These are phyloP conservation scores for Drosophila aldrichi DNA, from an alignment of 2,888 invertebrate species.

Conservation along the genomic window DNA sequence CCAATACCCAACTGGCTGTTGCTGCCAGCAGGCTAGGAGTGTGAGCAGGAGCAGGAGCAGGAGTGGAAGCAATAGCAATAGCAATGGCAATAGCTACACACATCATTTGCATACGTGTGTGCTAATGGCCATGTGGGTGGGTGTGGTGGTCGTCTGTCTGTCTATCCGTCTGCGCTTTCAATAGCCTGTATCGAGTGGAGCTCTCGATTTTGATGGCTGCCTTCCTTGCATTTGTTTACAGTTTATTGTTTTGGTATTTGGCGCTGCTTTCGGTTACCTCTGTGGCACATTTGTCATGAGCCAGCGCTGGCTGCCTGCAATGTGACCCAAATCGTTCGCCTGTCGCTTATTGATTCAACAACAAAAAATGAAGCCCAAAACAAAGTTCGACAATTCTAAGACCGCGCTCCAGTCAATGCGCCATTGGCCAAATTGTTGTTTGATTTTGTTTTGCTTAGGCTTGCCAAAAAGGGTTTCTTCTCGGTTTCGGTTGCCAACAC, in stretches of 20 bases:
- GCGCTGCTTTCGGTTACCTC: conserved; percentile 74
- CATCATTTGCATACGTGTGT: conserved; percentile 58
- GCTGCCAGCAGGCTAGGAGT: conserved; percentile 2
- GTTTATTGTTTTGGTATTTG: conserved; percentile 74
- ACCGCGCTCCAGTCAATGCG: conserved; percentile 46
- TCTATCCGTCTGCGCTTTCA: conserved; percentile 31
- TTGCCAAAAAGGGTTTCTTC: conserved; percentile 55
- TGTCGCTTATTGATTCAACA: conserved; percentile 85
- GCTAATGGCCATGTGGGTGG: conserved; percentile 8
- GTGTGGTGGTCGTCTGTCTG: conserved; percentile 8
- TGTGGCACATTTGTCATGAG: conserved; percentile 83
- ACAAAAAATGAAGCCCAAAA: conserved; percentile 1
- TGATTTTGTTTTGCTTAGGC: conserved; percentile 58
- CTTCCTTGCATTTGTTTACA: conserved; percentile 74
- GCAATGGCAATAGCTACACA: conserved; percentile 32
- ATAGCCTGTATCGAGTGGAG: conserved; percentile 70
- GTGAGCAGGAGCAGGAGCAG: background rate
- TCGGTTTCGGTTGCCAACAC: conserved; percentile 41
- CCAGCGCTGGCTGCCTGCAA: conserved; percentile 79
- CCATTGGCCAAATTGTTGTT: conserved; percentile 66
- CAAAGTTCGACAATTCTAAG: conserved; percentile 77
- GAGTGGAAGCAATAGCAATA: conserved; percentile 10
- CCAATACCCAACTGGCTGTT: conserved; percentile 63
- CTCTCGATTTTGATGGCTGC: conserved; percentile 78
- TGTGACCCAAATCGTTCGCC: conserved; percentile 83